These are phyloP conservation scores for Stenurella melanura DNA, from an alignment of 2,888 invertebrate genomes.

Conservation along the genomic window DNA sequence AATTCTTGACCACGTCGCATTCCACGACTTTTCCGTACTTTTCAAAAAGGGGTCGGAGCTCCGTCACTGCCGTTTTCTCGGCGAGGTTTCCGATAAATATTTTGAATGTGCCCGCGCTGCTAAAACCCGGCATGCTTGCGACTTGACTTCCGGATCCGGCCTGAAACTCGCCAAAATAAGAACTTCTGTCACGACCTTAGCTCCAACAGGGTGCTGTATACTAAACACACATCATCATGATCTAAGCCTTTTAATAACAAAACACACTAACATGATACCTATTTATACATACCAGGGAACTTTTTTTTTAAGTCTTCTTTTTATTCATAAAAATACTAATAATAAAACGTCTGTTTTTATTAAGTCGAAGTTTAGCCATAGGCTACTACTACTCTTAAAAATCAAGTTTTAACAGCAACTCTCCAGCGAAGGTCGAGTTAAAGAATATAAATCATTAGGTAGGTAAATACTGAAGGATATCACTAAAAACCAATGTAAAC, in stretches of 20 bases:
- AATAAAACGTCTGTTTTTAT: too few relatives aligned
- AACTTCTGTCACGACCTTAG: constrained; percentile 24
- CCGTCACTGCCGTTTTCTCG: constrained; percentile 91
- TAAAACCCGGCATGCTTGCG: constrained; percentile 85
- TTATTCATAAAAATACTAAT: too few relatives aligned
- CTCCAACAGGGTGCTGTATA: constrained; percentile 18
- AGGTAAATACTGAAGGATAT: too few relatives aligned
- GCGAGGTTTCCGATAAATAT: constrained; percentile 98
- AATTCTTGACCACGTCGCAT: constrained; percentile 98
- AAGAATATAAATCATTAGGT: too few relatives aligned
- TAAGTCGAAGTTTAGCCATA: too few relatives aligned
- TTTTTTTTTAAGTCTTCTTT: neutral
- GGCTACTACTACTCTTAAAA: too few relatives aligned
- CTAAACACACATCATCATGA: constrained; percentile 36
- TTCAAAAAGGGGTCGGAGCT: constrained; percentile 95
- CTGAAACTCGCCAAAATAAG: constrained; percentile 42
- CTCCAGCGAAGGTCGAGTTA: too few relatives aligned
- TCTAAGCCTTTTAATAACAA: neutral
- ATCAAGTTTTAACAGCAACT: too few relatives aligned
- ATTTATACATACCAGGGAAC: neutral
- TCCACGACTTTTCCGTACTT: constrained; percentile 98
- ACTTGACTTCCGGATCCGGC: constrained; percentile 42
- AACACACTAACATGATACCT: too few relatives aligned
- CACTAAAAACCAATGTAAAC: too few relatives aligned
- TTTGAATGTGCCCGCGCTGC: constrained; percentile 92